phyloP scores from a whole-genome alignment of 2,113 vertebrate species.

The Dermatemys mawii region DNA sequence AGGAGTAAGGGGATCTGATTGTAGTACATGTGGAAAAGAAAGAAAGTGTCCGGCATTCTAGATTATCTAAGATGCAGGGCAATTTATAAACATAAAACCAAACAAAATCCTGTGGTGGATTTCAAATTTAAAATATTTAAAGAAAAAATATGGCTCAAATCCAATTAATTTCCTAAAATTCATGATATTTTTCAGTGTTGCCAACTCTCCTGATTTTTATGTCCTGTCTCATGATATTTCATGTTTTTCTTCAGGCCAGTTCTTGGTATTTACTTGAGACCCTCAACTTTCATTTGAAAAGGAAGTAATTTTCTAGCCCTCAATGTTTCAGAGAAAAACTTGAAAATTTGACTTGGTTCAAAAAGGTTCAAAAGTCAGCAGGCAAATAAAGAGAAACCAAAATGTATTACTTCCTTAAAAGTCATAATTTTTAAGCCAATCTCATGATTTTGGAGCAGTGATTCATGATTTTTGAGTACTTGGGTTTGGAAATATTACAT shows the following conservation, averaged over 20 bases:
- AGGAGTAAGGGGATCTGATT: constrained; percentile 53
- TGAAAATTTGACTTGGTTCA: background rate
- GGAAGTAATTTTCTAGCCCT: constrained; percentile 17
- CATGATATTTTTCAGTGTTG: constrained; percentile 50
- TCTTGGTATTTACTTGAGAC: constrained; percentile 30
- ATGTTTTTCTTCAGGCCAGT: constrained; percentile 59
- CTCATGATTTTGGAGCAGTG: background rate
- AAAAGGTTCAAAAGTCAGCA: background rate
- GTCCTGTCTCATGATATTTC: constrained; percentile 52
- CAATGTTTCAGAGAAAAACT: background rate
- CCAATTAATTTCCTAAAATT: constrained; percentile 71
- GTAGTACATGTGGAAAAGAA: constrained; percentile 8
- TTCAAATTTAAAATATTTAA: constrained; percentile 54
- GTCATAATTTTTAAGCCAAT: background rate
- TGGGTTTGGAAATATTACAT: constrained; percentile 5
- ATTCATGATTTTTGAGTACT: background rate
- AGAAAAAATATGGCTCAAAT: constrained; percentile 60
- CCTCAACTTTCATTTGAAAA: constrained; percentile 32
- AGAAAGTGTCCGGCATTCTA: constrained; percentile 60
- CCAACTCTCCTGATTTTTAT: constrained; percentile 45
- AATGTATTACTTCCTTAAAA: background rate
- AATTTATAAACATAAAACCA: background rate
- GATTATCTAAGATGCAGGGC: constrained; percentile 67
- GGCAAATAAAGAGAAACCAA: background rate
- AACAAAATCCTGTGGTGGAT: constrained; percentile 56